A percentile compares a stretch with the other conserved stretches of the same genome.
These are phyloP conservation scores for Anthophora plumipes DNA, from an alignment of 2,888 invertebrate species.

Conservation along the genomic window DNA sequence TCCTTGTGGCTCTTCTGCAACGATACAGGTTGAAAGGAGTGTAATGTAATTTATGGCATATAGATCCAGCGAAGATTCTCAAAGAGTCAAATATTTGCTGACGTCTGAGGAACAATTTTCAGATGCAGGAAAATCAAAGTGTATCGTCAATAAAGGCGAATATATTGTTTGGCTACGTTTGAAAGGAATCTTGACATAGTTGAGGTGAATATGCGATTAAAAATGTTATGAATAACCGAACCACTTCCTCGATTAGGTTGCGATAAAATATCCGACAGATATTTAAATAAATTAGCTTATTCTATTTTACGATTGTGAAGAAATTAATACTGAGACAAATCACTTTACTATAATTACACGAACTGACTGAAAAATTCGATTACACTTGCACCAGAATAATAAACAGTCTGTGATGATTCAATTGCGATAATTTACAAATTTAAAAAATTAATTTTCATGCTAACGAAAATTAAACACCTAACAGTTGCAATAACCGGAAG, in stretches of 20 bases:
- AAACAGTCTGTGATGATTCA: too few relatives aligned
- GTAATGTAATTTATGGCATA: conserved; percentile 12
- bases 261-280: background rate
- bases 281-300: too few relatives aligned
- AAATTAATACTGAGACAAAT: too few relatives aligned
- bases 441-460: too few relatives aligned
- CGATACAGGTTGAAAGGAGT: background rate
- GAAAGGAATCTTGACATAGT: conserved; percentile 1
- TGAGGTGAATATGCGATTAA: background rate
- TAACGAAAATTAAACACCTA: too few relatives aligned
- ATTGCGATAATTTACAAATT: too few relatives aligned
- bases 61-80: background rate
- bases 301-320: too few relatives aligned
- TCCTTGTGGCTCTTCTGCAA: background rate
- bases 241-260: background rate
- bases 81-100: conserved; percentile 13
- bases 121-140: background rate
- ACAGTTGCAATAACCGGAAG: too few relatives aligned
- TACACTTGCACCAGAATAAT: too few relatives aligned
- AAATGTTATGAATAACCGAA: background rate
- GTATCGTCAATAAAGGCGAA: conserved; percentile 6
- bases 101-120: background rate
- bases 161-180: background rate
- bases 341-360: too few relatives aligned
- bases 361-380: too few relatives aligned